These are phyloP conservation scores for Manduca sexta DNA, from an alignment of 1,140 invertebrate genomes.

Conservation along the genomic window DNA sequence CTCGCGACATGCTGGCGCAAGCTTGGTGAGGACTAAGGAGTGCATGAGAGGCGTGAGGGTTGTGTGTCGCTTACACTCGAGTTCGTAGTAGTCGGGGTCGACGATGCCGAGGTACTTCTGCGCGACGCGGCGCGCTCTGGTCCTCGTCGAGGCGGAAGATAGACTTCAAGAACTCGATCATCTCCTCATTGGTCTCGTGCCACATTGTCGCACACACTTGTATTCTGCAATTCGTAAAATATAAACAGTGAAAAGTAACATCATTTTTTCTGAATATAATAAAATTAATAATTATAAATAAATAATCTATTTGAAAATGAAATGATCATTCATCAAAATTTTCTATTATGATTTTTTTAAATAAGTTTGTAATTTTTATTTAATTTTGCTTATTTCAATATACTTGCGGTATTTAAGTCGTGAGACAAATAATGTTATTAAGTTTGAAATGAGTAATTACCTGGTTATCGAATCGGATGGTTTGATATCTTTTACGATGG, in stretches of 20 bases:
- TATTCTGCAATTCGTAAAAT: slow-evolving; percentile 77
- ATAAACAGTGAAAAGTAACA: neutral
- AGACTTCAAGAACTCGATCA: slow-evolving; percentile 94
- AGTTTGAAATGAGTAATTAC: slow-evolving; percentile 26
- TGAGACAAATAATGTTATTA: no score
- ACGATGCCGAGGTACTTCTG: slow-evolving; percentile 93
- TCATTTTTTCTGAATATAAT: no score
- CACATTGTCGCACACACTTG: slow-evolving; percentile 99
- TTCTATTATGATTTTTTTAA: no score
- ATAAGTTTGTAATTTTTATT: no score
- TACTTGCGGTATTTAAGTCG: no score
- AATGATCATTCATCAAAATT: no score
- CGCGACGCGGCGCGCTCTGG: slow-evolving; percentile 91
- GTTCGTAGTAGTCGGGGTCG: slow-evolving; percentile 98
- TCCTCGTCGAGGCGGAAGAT: slow-evolving; percentile 93
- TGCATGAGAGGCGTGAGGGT: no score
- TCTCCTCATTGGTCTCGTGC: slow-evolving; percentile 97
- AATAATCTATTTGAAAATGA: no score
- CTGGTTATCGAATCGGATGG: slow-evolving; percentile 49
- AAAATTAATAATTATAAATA: no score
- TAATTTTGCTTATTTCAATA: no score
- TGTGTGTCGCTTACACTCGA: slow-evolving; percentile 90
- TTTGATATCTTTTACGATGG: slow-evolving; percentile 36
- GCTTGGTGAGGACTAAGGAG: no score
- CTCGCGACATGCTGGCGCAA: no score